Base-by-base conservation (phyloP, 2,113 vertebrate genomes). In the Phyllopteryx taeniolatus region DNA sequence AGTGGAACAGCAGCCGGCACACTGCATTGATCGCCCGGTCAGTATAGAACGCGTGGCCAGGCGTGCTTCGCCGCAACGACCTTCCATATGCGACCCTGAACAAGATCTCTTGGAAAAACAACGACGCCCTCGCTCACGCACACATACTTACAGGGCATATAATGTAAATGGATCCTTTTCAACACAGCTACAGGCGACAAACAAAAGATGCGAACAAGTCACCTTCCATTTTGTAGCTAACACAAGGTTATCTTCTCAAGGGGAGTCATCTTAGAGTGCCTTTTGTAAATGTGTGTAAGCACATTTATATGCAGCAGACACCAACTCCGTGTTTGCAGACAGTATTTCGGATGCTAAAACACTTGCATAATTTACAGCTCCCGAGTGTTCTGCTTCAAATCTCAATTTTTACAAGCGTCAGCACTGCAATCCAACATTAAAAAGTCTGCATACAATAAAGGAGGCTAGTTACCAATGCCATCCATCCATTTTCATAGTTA, bases 21-120 rank as follows among this genome's bases (percentile, higher is more conserved):
- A 85, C 71, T 39, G 73, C 76, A 89, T 90, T 79, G 89, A 91
- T 89, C 83, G 73, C 60, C 71, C 62, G 54, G 74, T 73, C 73
- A 56, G 79, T 78, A 68, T 73, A 69, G 70, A 70, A 72, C 71
- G 71, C 72, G 60, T 43, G 75, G 75, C 33, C 8, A 51, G 59
- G 72, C 70, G 70, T 49, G 76, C 68, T 76, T 71, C 66, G 73
- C 66, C 1, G 70, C 74, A 65, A 67, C 81, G 83, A 88, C 87
- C 84, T 87, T 89, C 87, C 85, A 74, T 56, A 44, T 0, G 2
- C 0, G 9, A 31, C 31, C 42, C 63, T 46, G 12, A 11, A 65
- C 43, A n/a, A 17, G 42, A 47, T 14, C 44, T 66, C 64, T 47
- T 9, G 22, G 59, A 35, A 61, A 39, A 61, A 19, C 64, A 31